Evolutionary conservation across 1,140 invertebrate genomes (phyloP).

Genomic region (Galleria mellonella): DNA sequence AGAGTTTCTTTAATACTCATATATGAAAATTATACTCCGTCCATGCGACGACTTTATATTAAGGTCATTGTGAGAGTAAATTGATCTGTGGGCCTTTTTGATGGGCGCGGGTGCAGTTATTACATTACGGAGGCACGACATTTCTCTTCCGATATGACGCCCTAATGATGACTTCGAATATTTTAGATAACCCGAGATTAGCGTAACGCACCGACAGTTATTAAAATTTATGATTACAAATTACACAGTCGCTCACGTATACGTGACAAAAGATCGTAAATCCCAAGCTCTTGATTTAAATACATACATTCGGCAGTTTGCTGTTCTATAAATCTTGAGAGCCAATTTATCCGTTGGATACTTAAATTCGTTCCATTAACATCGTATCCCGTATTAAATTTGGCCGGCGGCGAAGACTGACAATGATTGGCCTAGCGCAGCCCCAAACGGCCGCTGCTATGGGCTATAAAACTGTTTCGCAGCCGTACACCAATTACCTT

Average conservation of each 20-base stretch:
- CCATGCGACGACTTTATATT: constrained; percentile 56
- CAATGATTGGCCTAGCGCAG: constrained; percentile 48
- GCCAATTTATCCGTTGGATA: constrained; percentile 42
- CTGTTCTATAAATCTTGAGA: constrained; percentile 52
- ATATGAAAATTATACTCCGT: constrained; percentile 50
- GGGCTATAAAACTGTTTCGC: constrained; percentile 60
- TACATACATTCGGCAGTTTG: constrained; percentile 38
- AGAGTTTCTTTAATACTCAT: constrained; percentile 59
- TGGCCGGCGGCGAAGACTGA: constrained; percentile 43
- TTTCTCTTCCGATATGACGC: constrained; percentile 28
- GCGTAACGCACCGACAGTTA: constrained; percentile 2
- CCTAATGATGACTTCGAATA: constrained; percentile 21
- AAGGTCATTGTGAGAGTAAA: constrained; percentile 60
- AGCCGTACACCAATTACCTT: constrained; percentile 64
- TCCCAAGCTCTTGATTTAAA: constrained; percentile 27
- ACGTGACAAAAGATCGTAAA: constrained; percentile 18
- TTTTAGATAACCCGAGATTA: constrained; percentile 10
- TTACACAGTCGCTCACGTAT: constrained; percentile 9
- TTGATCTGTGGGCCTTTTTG: constrained; percentile 39
- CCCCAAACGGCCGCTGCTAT: constrained; percentile 48
- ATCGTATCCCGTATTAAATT: constrained; percentile 51
- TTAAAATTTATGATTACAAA: constrained; percentile 14
- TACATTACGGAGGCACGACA: constrained; percentile 14
- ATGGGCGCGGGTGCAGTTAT: constrained; percentile 33
- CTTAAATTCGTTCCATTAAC: constrained; percentile 56